Percentiles rank a stretch among this genome's conserved stretches.
These are phyloP conservation scores for Cyanoderma ruficeps DNA, from an alignment of 2,113 vertebrate species.

Conservation along the genomic window DNA sequence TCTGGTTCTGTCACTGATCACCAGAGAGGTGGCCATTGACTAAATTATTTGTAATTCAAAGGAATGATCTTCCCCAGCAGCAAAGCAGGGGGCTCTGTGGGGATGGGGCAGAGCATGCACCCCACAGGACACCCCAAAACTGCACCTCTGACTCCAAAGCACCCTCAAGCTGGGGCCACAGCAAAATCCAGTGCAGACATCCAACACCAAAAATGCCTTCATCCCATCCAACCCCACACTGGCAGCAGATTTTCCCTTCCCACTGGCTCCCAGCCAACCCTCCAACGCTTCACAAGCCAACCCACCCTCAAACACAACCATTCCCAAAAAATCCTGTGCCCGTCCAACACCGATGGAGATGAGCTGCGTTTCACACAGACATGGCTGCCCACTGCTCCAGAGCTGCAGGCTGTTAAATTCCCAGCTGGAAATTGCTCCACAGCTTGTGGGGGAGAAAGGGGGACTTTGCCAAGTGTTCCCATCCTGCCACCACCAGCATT, in stretches of 20 bases:
- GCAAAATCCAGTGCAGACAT: not conserved
- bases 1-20: not conserved
- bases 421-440: conserved; percentile 7
- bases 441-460: not conserved
- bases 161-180: rapidly evolving
- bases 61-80: not conserved
- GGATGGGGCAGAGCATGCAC: not conserved
- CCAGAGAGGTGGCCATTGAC: not conserved
- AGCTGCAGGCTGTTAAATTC: not conserved
- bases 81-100: not conserved
- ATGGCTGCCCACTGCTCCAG: not conserved
- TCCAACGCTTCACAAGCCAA: rapidly evolving
- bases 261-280: not conserved
- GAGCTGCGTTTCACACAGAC: not conserved
- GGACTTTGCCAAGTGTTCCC: not conserved
- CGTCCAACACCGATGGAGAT: rapidly evolving
- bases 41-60: not conserved
- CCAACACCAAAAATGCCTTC: rapidly evolving
- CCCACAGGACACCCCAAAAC: not conserved
- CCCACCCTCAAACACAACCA: not conserved
- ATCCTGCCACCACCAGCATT: not conserved
- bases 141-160: rapidly evolving
- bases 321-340: not conserved
- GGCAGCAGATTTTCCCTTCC: not conserved
- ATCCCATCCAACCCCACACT: not conserved